phyloP scores from a whole-genome alignment of 1,140 invertebrate genomes.

The Pygmarrhopalites habei region DNA sequence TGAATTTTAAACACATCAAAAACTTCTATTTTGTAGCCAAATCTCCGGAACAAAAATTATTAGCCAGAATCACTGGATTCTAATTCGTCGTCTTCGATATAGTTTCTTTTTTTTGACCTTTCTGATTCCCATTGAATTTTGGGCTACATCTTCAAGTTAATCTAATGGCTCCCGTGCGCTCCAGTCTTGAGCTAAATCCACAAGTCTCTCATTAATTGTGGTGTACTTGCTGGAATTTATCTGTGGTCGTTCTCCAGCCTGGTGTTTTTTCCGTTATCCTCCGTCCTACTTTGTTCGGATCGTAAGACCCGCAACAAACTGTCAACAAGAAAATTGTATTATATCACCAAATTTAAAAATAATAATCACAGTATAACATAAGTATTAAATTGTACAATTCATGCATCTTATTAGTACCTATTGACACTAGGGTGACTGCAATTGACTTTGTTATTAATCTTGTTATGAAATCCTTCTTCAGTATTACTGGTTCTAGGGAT shows the following conservation, averaged over 20 bases:
- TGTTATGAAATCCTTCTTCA: background rate
- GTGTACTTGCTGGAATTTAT: background rate
- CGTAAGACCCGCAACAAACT: background rate
- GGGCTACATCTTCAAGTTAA: background rate
- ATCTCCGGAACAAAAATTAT: too few relatives aligned
- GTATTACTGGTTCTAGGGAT: background rate
- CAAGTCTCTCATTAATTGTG: background rate
- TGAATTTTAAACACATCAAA: too few relatives aligned
- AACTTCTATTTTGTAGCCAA: too few relatives aligned
- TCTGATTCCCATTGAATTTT: background rate
- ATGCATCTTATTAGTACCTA: background rate
- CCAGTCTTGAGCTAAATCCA: background rate
- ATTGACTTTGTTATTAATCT: background rate
- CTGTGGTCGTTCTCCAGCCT: background rate
- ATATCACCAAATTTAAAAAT: background rate
- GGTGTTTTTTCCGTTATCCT: background rate
- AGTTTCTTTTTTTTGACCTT: background rate
- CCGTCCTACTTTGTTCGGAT: background rate
- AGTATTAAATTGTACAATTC: background rate
- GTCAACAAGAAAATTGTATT: too few relatives aligned
- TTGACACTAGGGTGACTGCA: background rate
- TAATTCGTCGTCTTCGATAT: too few relatives aligned
- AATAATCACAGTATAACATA: background rate
- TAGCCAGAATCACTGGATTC: too few relatives aligned
- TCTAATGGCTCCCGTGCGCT: background rate